phyloP scores from a whole-genome alignment of 2,888 invertebrate species.

The Acanthoscelides obtectus region DNA sequence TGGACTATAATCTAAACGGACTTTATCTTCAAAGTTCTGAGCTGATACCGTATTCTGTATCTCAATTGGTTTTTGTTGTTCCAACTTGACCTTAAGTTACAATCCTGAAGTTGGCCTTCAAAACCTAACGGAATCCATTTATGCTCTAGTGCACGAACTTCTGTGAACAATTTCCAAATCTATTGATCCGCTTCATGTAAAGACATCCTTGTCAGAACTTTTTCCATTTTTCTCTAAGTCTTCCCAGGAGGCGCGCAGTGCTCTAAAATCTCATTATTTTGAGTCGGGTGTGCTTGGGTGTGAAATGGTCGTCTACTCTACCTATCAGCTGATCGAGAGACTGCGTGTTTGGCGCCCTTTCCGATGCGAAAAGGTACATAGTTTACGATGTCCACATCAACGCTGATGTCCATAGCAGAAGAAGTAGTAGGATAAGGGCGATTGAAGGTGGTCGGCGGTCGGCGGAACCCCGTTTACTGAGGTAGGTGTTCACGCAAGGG shows the following conservation, averaged over 20 bases:
- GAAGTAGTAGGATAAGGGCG: slow-evolving; percentile 8
- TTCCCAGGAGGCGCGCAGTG: background rate
- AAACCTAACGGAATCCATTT: too few species aligned
- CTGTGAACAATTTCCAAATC: too few species aligned
- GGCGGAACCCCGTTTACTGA: slow-evolving; percentile 35
- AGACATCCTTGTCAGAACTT: background rate
- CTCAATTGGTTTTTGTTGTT: too few species aligned
- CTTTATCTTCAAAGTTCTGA: too few species aligned
- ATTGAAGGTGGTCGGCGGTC: slow-evolving; percentile 1
- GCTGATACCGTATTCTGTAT: too few species aligned
- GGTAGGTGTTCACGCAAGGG: slow-evolving; percentile 42
- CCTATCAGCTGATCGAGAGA: background rate
- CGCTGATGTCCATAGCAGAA: slow-evolving; percentile 16
- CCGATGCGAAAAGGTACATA: background rate
- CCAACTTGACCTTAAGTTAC: too few species aligned
- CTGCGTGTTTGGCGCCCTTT: background rate
- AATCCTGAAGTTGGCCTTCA: too few species aligned
- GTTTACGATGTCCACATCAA: background rate
- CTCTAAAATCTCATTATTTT: background rate
- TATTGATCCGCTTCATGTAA: background rate
- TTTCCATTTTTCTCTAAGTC: background rate
- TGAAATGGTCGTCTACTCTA: background rate
- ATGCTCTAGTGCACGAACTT: too few species aligned
- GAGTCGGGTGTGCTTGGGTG: background rate
- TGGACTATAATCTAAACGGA: too few species aligned